These are phyloP conservation scores for Sarotherodon lohbergeri DNA, from an alignment of 2,113 vertebrate species.

Conservation along the genomic window DNA sequence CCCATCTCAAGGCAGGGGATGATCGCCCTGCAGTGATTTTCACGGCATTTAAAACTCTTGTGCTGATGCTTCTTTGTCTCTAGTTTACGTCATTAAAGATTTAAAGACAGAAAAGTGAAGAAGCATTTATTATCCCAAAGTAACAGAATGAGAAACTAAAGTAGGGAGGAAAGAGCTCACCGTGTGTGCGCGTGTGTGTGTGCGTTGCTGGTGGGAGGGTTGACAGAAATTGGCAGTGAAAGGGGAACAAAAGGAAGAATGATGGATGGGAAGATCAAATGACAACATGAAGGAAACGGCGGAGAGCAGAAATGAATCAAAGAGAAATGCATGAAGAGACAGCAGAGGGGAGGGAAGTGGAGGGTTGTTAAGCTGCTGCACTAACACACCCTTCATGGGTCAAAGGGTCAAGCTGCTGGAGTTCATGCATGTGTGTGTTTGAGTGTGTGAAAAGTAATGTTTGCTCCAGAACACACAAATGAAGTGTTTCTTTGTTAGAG, in stretches of 20 bases:
- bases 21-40: conserved; percentile 43
- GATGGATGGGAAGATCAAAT: conserved; percentile 16
- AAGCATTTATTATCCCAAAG: not conserved
- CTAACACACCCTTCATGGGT: conserved; percentile 4
- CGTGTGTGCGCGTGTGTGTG: not conserved
- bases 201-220: not conserved
- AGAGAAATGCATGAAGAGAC: not conserved
- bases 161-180: not conserved
- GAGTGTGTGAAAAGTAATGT: not conserved
- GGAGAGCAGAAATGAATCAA: not conserved
- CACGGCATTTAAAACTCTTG: conserved; percentile 15
- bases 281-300: not conserved
- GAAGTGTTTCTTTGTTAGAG: conserved; percentile 4
- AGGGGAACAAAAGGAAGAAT: not conserved
- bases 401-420: conserved; percentile 8
- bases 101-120: not conserved
- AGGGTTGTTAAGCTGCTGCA: not conserved
- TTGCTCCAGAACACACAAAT: not conserved
- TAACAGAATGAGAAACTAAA: not conserved
- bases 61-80: not conserved
- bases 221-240: not conserved
- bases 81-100: conserved; percentile 40
- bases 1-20: not conserved
- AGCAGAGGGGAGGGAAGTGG: not conserved
- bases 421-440: not conserved